phyloP scores from a whole-genome alignment of 2,888 invertebrate species.

The Drosophila paranaensis region DNA sequence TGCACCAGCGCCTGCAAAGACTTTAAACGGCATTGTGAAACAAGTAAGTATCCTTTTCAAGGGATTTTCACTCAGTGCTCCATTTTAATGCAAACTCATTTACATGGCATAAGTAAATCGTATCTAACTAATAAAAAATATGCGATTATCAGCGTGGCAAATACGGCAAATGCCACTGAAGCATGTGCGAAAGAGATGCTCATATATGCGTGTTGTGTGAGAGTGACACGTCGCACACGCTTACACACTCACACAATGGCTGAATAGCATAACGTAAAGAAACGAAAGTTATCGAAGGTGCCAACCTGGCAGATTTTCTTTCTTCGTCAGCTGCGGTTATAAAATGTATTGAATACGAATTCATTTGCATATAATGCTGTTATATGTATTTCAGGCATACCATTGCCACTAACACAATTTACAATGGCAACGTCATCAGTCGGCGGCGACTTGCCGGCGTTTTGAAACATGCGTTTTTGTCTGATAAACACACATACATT shows the following conservation, averaged over 20 bases:
- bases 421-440: constrained; percentile 48
- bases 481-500: constrained; percentile 38
- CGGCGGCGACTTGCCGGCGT: constrained; percentile 39
- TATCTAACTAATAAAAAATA: constrained; percentile 22
- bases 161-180: constrained; percentile 56
- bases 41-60: constrained; percentile 78
- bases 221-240: constrained; percentile 77
- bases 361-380: constrained; percentile 23
- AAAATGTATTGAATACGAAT: constrained; percentile 21
- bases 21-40: constrained; percentile 83
- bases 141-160: constrained; percentile 71
- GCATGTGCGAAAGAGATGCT: constrained; percentile 64
- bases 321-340: constrained; percentile 40
- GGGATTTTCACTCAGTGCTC: background rate
- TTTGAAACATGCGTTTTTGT: constrained; percentile 61
- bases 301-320: constrained; percentile 85
- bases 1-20: constrained; percentile 71
- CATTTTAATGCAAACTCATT: constrained; percentile 3
- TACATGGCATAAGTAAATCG: background rate
- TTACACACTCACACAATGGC: constrained; percentile 45
- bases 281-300: constrained; percentile 84
- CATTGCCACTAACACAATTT: background rate
- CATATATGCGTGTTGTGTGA: constrained; percentile 49
- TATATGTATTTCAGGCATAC: constrained; percentile 15
- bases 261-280: constrained; percentile 52